Evolutionary conservation across 1,140 invertebrate genomes (phyloP).

Genomic region (Venturia canescens): DNA sequence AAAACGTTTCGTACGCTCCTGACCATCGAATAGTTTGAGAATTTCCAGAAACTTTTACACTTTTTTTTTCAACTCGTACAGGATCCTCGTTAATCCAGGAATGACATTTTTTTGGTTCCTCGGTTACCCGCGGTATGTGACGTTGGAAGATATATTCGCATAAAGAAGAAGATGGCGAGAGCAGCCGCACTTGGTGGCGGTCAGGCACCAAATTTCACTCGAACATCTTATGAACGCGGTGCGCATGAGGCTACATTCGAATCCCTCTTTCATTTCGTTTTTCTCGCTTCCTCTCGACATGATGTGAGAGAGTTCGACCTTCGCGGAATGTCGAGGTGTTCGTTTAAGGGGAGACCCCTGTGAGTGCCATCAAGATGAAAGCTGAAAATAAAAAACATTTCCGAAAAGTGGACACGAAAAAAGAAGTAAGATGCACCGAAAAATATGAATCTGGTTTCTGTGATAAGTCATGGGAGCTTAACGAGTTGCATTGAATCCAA

Average conservation of each 20-base stretch:
- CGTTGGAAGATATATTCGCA: constrained; percentile 20
- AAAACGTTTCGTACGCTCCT: constrained; percentile 13
- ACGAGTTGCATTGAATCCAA: constrained; percentile 50
- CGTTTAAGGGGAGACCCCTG: background rate
- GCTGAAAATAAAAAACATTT: constrained; percentile 15
- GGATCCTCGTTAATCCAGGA: constrained; percentile 36
- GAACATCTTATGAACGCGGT: constrained; percentile 9
- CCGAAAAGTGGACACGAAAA: background rate
- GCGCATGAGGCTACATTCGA: background rate
- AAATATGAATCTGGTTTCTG: constrained; percentile 15
- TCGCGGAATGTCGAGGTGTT: constrained; percentile 2
- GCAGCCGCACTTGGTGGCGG: constrained; percentile 50
- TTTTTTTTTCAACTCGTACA: background rate
- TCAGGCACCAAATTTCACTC: constrained; percentile 52
- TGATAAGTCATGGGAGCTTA: constrained; percentile 25
- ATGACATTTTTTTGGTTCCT: constrained; percentile 22
- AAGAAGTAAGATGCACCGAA: constrained; percentile 29
- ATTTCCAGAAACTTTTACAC: background rate
- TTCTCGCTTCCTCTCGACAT: no score
- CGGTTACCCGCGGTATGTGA: constrained; percentile 32
- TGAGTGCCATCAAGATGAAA: background rate
- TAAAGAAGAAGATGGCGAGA: background rate
- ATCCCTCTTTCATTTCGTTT: background rate
- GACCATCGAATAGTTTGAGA: constrained; percentile 6
- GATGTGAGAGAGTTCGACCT: constrained; percentile 3